phyloP scores from a whole-genome alignment of 2,113 vertebrate species.

The Tamias sibiricus region DNA sequence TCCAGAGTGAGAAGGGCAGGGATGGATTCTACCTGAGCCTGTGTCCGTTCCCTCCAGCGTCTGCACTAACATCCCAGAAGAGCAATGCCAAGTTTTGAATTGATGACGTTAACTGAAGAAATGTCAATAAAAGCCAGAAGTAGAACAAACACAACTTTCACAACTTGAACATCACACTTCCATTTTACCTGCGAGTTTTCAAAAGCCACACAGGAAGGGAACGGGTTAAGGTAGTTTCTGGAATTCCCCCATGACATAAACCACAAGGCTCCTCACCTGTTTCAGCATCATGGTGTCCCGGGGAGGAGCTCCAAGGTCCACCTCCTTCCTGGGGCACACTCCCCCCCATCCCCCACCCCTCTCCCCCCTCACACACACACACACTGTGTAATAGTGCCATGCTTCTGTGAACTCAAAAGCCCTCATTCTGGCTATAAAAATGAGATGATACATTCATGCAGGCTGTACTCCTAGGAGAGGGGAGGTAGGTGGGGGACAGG shows the following conservation, averaged over 20 bases:
- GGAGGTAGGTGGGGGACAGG: too few relatives aligned
- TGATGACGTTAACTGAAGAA: neutral
- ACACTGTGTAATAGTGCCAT: fast-evolving
- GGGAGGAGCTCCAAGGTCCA: neutral
- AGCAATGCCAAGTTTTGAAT: neutral
- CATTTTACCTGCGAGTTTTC: neutral
- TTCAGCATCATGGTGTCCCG: fast-evolving
- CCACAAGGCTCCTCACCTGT: neutral
- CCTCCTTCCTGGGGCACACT: neutral
- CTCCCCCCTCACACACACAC: too few relatives aligned
- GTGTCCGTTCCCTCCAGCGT: neutral
- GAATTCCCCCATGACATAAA: too few relatives aligned
- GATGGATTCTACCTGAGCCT: neutral
- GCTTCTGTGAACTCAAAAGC: neutral
- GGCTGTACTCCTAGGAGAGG: neutral
- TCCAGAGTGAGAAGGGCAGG: neutral
- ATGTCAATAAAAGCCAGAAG: neutral
- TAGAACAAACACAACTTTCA: neutral
- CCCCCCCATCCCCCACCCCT: too few relatives aligned
- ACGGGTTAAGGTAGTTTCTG: neutral
- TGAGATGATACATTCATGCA: neutral
- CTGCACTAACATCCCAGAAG: neutral
- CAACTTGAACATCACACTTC: neutral
- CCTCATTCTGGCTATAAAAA: neutral
- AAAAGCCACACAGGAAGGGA: neutral